Base-by-base conservation (phyloP, 2,888 invertebrate species). In the Ormia ochracea region DNA sequence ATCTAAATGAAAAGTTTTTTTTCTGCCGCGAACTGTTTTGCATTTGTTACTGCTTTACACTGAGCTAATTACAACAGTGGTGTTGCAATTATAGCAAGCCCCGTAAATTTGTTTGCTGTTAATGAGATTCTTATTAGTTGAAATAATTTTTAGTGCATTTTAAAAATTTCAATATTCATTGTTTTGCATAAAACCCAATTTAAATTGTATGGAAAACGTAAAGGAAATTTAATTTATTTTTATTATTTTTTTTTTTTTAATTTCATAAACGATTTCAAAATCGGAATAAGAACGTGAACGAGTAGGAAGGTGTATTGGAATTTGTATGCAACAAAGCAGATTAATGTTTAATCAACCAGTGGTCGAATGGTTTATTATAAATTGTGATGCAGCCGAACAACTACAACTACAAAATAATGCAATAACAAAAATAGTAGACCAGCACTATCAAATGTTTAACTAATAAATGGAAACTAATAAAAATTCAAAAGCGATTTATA, bases 391-490 rank as follows among this genome's bases (percentile, higher is more conserved):
- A 65, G 23, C n/a, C 54, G 12, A 56, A 19, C 26, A 38, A 41
- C 19, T 45, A 33, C 14, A 56, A 38, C n/a, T 36, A 43, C 33
- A 50, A 50, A 0, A 21, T n/a, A 21, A 12, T 45, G 9, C 21
- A 50, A 33, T 0, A 28, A 21, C n/a, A 69, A 26, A 21, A 41
- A 4, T 38, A 19, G 54, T 36, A 45, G 58, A 31, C 21, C 17
- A 54, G 33, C 23, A 56, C 7, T 45, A 23, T 10, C n/a, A 63
- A 63, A 66, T 68, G 63, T 48, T 41, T 33, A 54, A 73, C 56
- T 76, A 69, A 76, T 76, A 80, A 80, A 76, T 76, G 75, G 56
- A 76, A 80, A 76, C 75, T 72, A 80, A 76, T 80, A 76, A 72
- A 80, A 80, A 72, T 68, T 68, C 31, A 72, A 74, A 66, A 76